phyloP scores from a whole-genome alignment of 1,140 invertebrate genomes.

The Manduca sexta region DNA sequence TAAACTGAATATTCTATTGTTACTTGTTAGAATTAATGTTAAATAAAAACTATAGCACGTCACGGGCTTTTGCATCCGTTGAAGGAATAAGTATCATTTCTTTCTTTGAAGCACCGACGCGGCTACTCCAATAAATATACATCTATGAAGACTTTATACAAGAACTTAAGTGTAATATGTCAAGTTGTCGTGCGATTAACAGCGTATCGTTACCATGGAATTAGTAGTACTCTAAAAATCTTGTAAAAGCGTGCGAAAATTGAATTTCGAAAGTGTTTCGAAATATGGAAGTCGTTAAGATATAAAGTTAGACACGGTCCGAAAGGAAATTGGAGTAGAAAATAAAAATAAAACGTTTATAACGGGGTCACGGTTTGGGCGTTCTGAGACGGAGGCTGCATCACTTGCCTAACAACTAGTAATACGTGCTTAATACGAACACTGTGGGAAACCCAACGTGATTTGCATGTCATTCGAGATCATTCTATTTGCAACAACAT shows the following conservation, averaged over 20 bases:
- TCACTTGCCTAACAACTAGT: conserved; percentile 26
- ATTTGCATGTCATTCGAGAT: conserved; percentile 10
- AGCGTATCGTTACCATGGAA: too few species aligned
- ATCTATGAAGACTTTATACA: too few species aligned
- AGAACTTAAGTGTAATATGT: too few species aligned
- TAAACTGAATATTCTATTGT: too few species aligned
- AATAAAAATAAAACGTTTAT: conserved; percentile 38
- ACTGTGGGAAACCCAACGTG: conserved; percentile 7
- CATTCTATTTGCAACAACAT: neutral
- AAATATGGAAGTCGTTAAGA: conserved; percentile 41
- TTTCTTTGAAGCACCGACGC: too few species aligned
- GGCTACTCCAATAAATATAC: too few species aligned
- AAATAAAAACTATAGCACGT: too few species aligned
- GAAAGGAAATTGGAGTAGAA: conserved; percentile 46
- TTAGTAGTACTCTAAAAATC: neutral
- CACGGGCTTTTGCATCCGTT: too few species aligned
- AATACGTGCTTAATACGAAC: neutral
- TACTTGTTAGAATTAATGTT: too few species aligned
- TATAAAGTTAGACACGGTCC: conserved; percentile 38
- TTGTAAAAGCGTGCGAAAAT: conserved; percentile 34
- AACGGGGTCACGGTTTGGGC: conserved; percentile 40
- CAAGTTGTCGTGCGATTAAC: too few species aligned
- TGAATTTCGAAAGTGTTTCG: conserved; percentile 33
- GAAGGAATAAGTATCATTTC: too few species aligned
- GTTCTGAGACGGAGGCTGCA: conserved; percentile 22